Base-by-base conservation (phyloP, 2,888 invertebrate genomes). In the Syrista parreyssii region DNA sequence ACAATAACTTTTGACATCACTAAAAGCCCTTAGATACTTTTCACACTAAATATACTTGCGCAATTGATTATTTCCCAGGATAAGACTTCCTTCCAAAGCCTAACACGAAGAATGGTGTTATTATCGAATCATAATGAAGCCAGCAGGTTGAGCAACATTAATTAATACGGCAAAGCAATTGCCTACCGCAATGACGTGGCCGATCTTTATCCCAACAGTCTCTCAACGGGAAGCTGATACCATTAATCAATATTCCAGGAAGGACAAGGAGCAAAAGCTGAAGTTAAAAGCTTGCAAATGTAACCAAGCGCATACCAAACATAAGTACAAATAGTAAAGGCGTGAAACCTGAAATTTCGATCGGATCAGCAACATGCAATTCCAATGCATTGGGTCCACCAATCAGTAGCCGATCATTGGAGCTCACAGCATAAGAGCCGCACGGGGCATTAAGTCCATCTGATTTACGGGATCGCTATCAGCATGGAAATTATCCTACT, bases 141-240 rank as follows among this genome's bases (percentile, higher is more conserved):
- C 71, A 71, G 71, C 33, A 71, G 79, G 82, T 84, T 79, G 76
- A 68, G 79, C 82, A 86, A 85, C 82, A 83, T 85, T 86, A 87
- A 86, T 87, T 87, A 86, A 87, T 86, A 82, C 82, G 75, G 82
- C 78, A 73, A 78, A 69, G 77, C 79, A 84, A 86, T 83, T 82
- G 80, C 80, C 79, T 79, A 79, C 79, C 79, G 76, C 82, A 79
- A 81, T 79, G 79, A 81, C 81, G 81, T 80, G 55, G 75, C 76
- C 80, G 84, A 87, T 87, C 85, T 77, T 83, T 84, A 87, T 87
- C 86, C 80, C 74, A 9, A 31, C 31, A 76, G 79, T 74, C 80
- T 75, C 82, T 79, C 82, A 77, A 75, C 78, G 78, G 76, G 33
- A 77, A 79, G 75, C 77, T 79, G 76, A 77, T 76, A 83, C 83